Conservation (phyloP, 1,140 invertebrate genomes). For the Aricia agestis region DNA sequence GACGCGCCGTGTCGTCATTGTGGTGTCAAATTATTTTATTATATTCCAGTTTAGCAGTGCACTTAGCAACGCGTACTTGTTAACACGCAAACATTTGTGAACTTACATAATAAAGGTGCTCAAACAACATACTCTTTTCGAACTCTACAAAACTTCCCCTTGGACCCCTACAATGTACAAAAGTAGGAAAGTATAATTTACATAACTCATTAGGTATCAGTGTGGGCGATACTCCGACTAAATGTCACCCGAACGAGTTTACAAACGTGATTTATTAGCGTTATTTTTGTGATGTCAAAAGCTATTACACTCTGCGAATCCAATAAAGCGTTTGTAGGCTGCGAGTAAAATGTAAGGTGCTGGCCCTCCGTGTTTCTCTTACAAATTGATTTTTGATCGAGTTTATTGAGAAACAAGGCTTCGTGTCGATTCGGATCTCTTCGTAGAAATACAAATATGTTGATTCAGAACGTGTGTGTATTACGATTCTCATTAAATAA, state of each 20-base stretch:
- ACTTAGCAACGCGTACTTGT: too few relatives aligned
- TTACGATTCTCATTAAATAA: background rate
- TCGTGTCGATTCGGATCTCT: background rate
- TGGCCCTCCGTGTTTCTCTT: background rate
- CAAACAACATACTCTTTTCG: too few relatives aligned
- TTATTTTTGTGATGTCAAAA: background rate
- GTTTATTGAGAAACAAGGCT: conserved; percentile 1
- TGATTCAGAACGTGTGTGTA: background rate
- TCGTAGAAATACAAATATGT: background rate
- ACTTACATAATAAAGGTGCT: too few relatives aligned
- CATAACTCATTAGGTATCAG: too few relatives aligned
- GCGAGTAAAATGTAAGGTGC: background rate
- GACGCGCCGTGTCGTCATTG: too few relatives aligned
- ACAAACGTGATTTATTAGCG: background rate
- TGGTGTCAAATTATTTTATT: too few relatives aligned
- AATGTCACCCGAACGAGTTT: background rate
- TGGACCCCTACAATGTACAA: too few relatives aligned
- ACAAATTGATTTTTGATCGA: background rate
- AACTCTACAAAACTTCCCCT: too few relatives aligned
- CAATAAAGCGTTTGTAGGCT: background rate
- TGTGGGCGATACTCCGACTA: too few relatives aligned
- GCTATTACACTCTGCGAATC: background rate
- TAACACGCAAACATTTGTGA: too few relatives aligned
- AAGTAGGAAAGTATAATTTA: too few relatives aligned
- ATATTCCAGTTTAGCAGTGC: too few relatives aligned